Evolutionary conservation across 2,888 invertebrate species (phyloP), one percentile per base, ranked within the genome.

Genomic region (Andrena hattorfiana): DNA sequence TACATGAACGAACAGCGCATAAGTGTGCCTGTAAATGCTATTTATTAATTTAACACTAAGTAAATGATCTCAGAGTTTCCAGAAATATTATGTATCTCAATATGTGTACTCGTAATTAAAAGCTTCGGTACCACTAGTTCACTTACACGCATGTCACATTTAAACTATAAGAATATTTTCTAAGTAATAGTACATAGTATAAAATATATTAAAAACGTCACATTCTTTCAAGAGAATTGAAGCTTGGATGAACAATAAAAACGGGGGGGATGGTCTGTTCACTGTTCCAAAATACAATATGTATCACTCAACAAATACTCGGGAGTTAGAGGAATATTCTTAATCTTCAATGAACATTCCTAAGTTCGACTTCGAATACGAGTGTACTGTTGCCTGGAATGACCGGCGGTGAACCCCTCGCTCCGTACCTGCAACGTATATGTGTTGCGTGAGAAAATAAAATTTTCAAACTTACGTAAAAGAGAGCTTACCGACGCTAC

Each of bases 321-420:
- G 20, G 59, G 23, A 67, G 49, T 72, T 28, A 16, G 30, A 71
- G 16, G 60, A 54, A 69, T 23, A 48, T 59, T 30, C 51, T 75
- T 74, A 56, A 69, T 32, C 62, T 64, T 90, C 95, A 97, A 93
- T 96, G 96, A 85, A 98, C 96, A 93, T 96, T 96, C 94, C 97
- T 98, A 77, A 99, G 95, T 94, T 99, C 98, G 59, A 99, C 97
- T 90, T 98, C 98, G 93, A 99, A 99, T 13, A 97, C 95, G 87
- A 99, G 95, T 13, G 97, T 97, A 64, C 97, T 96, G 94, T 98
- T 98, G 59, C 97, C 96, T 81, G 99, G 99, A 94, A 99, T 98
- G 0, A 96, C 96, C 91, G 98, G 98, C 0, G 97, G 97, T 0
- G 96, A 96, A 56, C 98, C 98, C 94, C 97, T 97, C 30, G 95